Evolutionary conservation across 2,113 vertebrate species (phyloP).

Genomic region (Ammospiza nelsoni): DNA sequence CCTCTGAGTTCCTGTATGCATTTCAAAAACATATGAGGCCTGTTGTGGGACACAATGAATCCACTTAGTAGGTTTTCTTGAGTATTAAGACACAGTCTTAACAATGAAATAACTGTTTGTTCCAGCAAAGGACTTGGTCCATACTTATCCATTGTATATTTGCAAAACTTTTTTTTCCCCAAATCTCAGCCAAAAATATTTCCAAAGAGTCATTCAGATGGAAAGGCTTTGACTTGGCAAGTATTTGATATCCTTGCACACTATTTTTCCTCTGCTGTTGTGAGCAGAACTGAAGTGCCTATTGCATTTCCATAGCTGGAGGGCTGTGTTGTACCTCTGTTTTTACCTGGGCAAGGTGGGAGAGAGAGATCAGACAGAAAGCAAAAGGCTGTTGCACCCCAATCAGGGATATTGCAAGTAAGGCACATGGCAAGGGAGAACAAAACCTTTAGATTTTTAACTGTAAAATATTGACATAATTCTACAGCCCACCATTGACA

Average conservation of each 20-base stretch:
- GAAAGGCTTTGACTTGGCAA: slow-evolving; percentile 36
- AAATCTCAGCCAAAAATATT: slow-evolving; percentile 51
- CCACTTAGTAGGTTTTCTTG: slow-evolving; percentile 31
- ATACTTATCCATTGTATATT: slow-evolving; percentile 22
- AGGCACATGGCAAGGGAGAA: fast-evolving
- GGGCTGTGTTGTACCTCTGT: background rate
- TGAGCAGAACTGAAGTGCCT: background rate
- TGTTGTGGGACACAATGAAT: slow-evolving; percentile 33
- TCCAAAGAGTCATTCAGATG: slow-evolving; percentile 60
- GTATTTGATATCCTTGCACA: background rate
- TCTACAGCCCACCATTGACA: background rate
- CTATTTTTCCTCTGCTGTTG: background rate
- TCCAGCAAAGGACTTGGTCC: slow-evolving; percentile 10
- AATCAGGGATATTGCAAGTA: background rate
- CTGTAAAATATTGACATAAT: background rate
- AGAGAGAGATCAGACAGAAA: background rate
- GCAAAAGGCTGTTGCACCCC: background rate
- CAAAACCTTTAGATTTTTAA: background rate
- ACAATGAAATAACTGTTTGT: slow-evolving; percentile 63
- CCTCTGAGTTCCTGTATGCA: background rate
- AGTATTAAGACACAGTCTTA: slow-evolving; percentile 28
- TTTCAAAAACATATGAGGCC: background rate
- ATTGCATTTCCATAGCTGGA: background rate
- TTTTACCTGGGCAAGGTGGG: background rate
- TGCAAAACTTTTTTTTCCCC: background rate